Evolutionary conservation across 2,797 vertebrate genomes (phyloP).

Genomic region (Myotis myotis): DNA sequence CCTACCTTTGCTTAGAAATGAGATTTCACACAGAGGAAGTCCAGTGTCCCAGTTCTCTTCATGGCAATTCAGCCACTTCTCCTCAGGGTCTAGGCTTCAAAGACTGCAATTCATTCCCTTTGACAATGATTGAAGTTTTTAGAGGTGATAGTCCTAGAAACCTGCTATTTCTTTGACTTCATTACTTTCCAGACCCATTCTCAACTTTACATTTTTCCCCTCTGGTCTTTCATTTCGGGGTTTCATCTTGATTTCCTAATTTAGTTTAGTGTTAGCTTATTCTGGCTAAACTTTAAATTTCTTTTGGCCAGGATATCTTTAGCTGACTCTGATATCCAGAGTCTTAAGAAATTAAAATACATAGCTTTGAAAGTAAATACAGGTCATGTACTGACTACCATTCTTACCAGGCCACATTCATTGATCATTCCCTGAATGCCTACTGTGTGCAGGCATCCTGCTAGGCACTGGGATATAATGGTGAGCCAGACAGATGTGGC

Average conservation of each 20-base stretch:
- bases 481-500: background rate
- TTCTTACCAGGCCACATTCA: background rate
- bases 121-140: background rate
- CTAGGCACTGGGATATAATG: background rate
- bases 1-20: background rate
- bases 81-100: background rate
- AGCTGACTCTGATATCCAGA: background rate
- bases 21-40: constrained; percentile 1
- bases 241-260: constrained; percentile 41
- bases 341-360: constrained; percentile 10
- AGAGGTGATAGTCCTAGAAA: background rate
- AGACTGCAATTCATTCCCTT: background rate
- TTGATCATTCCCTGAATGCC: background rate
- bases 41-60: background rate
- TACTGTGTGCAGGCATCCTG: background rate
- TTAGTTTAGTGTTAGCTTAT: constrained; percentile 21
- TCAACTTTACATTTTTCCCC: background rate
- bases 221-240: background rate
- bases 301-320: constrained; percentile 1
- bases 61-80: background rate
- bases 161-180: background rate
- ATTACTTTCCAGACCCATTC: background rate
- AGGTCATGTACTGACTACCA: background rate
- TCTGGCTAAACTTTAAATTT: background rate
- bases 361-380: background rate